A percentile compares a stretch with the other conserved stretches of the same genome.
Conservation (phyloP, 2,797 vertebrate species). For the Peromyscus aztecus region DNA sequence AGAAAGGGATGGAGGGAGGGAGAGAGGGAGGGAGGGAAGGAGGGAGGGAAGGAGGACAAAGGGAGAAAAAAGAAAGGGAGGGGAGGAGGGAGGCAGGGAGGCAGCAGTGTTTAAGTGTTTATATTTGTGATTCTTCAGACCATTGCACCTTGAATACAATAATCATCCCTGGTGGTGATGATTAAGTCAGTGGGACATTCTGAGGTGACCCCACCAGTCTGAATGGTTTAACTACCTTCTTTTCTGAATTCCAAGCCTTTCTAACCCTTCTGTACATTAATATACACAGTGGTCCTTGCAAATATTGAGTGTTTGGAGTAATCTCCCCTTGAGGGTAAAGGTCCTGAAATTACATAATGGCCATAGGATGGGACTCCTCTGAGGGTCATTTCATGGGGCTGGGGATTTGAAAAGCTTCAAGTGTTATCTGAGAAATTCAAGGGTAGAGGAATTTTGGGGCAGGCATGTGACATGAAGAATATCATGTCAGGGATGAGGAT, state of each 20-base stretch:
- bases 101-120: background rate
- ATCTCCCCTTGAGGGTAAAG: background rate
- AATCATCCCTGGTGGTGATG: background rate
- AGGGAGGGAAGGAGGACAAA: too few relatives aligned
- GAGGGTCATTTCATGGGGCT: background rate
- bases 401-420: background rate
- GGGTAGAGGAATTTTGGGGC: background rate
- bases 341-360: background rate
- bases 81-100: too few relatives aligned
- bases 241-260: background rate
- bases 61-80: too few relatives aligned
- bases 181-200: background rate
- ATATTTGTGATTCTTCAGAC: background rate
- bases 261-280: background rate
- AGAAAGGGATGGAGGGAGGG: rapidly evolving
- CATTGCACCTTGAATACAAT: background rate
- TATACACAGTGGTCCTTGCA: background rate
- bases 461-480: background rate
- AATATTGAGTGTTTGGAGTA: background rate
- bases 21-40: rapidly evolving
- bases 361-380: background rate
- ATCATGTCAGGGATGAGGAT: background rate
- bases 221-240: background rate
- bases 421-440: background rate
- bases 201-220: background rate